These are phyloP conservation scores for Lutraria rhynchaena DNA, from an alignment of 1,140 invertebrate genomes.

Conservation along the genomic window DNA sequence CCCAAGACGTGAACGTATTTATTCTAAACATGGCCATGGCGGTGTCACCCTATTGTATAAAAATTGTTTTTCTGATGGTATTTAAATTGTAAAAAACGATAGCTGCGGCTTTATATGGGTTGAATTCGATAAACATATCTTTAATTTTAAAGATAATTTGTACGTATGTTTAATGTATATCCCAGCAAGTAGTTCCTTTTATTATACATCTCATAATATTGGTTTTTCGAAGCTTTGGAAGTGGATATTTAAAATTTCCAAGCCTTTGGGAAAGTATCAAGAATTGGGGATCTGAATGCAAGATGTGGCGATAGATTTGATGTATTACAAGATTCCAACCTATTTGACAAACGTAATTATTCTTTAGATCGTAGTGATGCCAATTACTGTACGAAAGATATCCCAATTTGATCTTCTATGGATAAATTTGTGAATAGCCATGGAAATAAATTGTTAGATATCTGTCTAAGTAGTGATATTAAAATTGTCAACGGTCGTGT, in stretches of 20 bases:
- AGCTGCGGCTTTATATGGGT: not conserved
- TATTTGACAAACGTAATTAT: too few species aligned
- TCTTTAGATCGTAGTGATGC: too few species aligned
- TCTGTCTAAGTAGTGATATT: conserved; percentile 16
- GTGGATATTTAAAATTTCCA: not conserved
- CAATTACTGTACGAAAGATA: not conserved
- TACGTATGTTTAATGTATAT: conserved; percentile 14
- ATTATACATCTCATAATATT: not conserved
- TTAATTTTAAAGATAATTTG: not conserved
- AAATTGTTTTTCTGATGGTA: not conserved
- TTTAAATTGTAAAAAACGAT: not conserved
- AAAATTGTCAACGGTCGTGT: too few species aligned
- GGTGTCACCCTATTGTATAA: conserved; percentile 12
- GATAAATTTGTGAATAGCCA: conserved; percentile 5
- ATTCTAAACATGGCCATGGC: conserved; percentile 18
- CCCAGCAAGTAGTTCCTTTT: not conserved
- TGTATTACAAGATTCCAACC: too few species aligned
- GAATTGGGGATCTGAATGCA: conserved; percentile 6
- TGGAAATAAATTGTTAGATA: conserved; percentile 8
- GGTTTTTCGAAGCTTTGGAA: conserved; percentile 3
- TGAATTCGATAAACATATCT: too few species aligned
- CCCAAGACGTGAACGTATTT: conserved; percentile 18
- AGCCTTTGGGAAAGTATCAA: not conserved
- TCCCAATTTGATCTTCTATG: conserved; percentile 6
- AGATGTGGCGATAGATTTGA: conserved; percentile 10